Evolutionary conservation across 2,113 vertebrate species (phyloP).

Genomic region (Clinocottus analis): DNA sequence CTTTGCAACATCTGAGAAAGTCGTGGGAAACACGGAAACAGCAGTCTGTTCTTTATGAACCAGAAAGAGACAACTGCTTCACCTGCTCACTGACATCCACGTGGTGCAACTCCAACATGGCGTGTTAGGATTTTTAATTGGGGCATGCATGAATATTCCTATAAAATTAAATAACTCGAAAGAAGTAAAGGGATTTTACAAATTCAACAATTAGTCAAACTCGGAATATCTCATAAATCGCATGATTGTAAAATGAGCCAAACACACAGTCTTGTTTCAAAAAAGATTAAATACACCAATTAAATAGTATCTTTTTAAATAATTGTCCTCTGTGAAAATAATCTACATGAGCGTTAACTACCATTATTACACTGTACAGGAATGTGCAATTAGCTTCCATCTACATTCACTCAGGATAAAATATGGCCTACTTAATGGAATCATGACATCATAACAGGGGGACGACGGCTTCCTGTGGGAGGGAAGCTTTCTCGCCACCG

Average conservation of each 20-base stretch:
- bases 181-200: conserved; percentile 4
- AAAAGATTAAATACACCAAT: not conserved
- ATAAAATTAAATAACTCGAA: conserved; percentile 22
- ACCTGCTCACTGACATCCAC: conserved; percentile 12
- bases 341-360: conserved; percentile 16
- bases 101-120: not conserved
- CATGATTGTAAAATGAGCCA: conserved; percentile 6
- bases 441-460: conserved; percentile 11
- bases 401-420: conserved; percentile 22
- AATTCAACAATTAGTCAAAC: conserved; percentile 4
- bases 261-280: conserved; percentile 9
- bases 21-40: conserved; percentile 7
- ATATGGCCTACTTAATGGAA: conserved; percentile 8
- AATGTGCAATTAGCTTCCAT: conserved; percentile 3
- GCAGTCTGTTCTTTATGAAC: conserved; percentile 6
- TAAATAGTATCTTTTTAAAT: conserved; percentile 13
- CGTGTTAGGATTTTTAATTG: conserved; percentile 30
- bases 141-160: not conserved
- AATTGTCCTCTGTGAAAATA: conserved; percentile 16
- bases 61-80: conserved; percentile 5
- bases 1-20: conserved; percentile 14
- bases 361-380: conserved; percentile 29
- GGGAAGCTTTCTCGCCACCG: not conserved
- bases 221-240: conserved; percentile 21
- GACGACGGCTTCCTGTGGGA: not conserved